phyloP scores from a whole-genome alignment of 2,113 vertebrate species.

The Eonycteris spelaea region DNA sequence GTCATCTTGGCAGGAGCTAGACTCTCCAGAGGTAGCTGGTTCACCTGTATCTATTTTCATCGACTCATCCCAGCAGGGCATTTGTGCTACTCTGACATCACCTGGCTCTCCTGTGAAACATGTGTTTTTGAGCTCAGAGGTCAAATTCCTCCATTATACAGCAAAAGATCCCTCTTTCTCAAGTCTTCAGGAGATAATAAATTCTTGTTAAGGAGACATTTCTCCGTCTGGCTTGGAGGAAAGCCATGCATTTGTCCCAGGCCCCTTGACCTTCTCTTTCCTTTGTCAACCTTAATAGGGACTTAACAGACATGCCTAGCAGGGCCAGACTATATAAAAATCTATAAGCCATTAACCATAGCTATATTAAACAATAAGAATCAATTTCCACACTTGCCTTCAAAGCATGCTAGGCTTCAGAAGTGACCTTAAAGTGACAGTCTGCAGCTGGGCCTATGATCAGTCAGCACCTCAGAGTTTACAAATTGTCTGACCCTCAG shows the following conservation, averaged over 20 bases:
- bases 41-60: not conserved
- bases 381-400: constrained; percentile 56
- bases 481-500: not conserved
- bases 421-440: not conserved
- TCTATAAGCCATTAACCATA: constrained; percentile 67
- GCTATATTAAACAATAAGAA: constrained; percentile 64
- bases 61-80: not conserved
- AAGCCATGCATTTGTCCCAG: not conserved
- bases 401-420: constrained; percentile 39
- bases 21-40: not conserved
- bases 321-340: constrained; percentile 48
- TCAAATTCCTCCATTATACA: not conserved
- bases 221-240: constrained; percentile 5
- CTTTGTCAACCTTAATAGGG: constrained; percentile 58
- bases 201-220: constrained; percentile 22
- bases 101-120: not conserved
- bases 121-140: not conserved
- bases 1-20: not conserved
- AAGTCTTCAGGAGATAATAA: not conserved
- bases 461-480: not conserved
- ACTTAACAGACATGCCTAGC: constrained; percentile 43
- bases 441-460: not conserved
- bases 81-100: not conserved
- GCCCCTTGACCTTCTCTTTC: constrained; percentile 43
- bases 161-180: not conserved